These are phyloP conservation scores for Poecilia velifera DNA, from an alignment of 2,797 vertebrate genomes.

Conservation along the genomic window DNA sequence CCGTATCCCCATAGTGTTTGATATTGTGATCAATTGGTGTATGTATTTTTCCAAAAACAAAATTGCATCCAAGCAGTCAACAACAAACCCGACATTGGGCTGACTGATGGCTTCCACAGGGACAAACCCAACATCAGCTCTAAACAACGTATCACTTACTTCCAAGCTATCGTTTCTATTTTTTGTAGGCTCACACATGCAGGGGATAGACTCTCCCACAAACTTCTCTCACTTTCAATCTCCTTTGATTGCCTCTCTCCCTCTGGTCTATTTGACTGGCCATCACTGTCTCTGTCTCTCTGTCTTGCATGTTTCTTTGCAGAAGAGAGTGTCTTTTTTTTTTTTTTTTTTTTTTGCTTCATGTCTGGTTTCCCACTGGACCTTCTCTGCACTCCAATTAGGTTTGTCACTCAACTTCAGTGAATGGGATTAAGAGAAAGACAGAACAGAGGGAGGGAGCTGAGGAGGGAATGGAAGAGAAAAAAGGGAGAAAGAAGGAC, in stretches of 20 bases:
- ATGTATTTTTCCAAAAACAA: neutral
- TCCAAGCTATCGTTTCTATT: neutral
- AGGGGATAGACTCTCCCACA: constrained; percentile 7
- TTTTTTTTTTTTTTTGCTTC: constrained; percentile 65
- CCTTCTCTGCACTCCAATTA: constrained; percentile 76
- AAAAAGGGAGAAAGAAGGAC: neutral
- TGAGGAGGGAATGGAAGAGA: neutral
- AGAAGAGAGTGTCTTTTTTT: constrained; percentile 55
- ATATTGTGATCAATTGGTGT: neutral
- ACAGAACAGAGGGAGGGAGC: constrained; percentile 8
- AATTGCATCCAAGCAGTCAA: constrained; percentile 16
- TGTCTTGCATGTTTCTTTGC: constrained; percentile 66
- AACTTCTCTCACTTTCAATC: constrained; percentile 30
- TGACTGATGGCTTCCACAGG: constrained; percentile 53
- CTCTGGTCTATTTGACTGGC: constrained; percentile 66
- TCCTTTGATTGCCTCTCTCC: constrained; percentile 59
- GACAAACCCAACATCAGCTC: constrained; percentile 39
- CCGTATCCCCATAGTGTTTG: no score
- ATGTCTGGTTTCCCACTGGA: constrained; percentile 71
- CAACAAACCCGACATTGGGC: constrained; percentile 43
- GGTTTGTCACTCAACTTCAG: constrained; percentile 79
- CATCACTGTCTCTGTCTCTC: constrained; percentile 64
- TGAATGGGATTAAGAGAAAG: constrained; percentile 71
- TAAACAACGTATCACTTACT: constrained; percentile 48
- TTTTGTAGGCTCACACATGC: neutral